Evolutionary conservation across 35 echinoderm and acorn worm species (phyloP), one percentile per base, ranked within the genome.

Genomic region (Chiridota heheva): DNA sequence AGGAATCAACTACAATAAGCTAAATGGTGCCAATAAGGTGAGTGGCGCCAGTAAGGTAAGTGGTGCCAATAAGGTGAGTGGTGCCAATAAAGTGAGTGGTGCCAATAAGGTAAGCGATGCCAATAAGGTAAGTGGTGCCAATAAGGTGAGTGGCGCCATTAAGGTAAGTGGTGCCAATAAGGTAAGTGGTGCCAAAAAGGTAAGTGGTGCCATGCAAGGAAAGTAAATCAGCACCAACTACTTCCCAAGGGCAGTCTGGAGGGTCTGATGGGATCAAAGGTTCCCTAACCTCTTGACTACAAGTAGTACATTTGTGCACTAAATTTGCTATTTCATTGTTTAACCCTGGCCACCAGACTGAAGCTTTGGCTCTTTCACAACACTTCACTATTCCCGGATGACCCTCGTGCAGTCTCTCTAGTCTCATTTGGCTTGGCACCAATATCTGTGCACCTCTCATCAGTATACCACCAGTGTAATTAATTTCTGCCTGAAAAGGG

Each of bases 341-440:
- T 13, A 84, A 12, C 4, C 81, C 81, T 16, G 44, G 81, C 81
- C 66, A 84, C 66, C 66, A 84, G 10, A 72, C 67, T 56, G 81
- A 69, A 7, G 39, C 5, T 28, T 84, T 84, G 10, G 66, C 67
- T 58, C 81, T 24, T 25, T 70, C 44, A 7, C 67, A 28, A 32
- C 81, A 71, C 32, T 72, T 72, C 5, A 26, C 36, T 18, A 84
- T 84, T 0, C 81, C 63, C 39, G 49, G 36, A 72, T 71, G 49
- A 3, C 81, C 81, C 20, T 72, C 64, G 60, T 85, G 68, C 24
- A 85, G 29, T 26, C 60, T 65, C 18, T 70, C 80, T 16, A 55
- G 43, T 33, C 82, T 67, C 28, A 85, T 36, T 1, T 5, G 7
- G 12, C 39, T 32, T 12, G 80, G 80, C 10, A 69, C 22, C 20